Base-by-base conservation (phyloP, 2,113 vertebrate species). In the Nicator chloris region DNA sequence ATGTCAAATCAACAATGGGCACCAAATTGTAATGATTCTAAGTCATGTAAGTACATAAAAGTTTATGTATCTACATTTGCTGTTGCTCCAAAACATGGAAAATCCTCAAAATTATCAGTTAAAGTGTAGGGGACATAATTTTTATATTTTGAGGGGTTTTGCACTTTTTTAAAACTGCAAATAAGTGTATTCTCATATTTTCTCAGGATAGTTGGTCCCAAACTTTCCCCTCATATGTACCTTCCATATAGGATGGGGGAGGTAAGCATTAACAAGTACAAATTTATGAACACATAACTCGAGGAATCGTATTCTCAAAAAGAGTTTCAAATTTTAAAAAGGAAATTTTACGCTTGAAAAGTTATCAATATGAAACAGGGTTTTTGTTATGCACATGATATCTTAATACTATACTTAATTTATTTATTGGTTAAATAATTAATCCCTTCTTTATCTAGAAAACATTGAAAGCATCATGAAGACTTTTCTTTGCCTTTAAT, bases 301-400 rank as follows among this genome's bases (percentile, higher is more conserved):
- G 3, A 65, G 23, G 6, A 68, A 64, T 9, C 28, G 3, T 54
- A 40, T 70, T 51, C 8, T 71, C 18, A 70, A 66, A 82, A 86
- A 27, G 1, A 17, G 8, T 42, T 92, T 60, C 11, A 63, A 50
- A 78, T n/a, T 81, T 59, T 68, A 30, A n/a, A 45, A 39, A 53
- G 15, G 2, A 84, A 49, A 54, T 42, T 65, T 79, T 61, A 64
- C 37, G 2, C 19, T 77, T 19, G 15, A 23, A 39, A 65, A n/a
- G 1, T 6, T 45, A 9, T 45, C 30, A n/a, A 3, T 54, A 37
- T 35, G 9, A 39, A 54, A 56, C n/a, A 15, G 3, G 2, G 0
- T 2, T 39, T 79, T 61, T 30, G 6, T 37, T 39, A 27, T 65
- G 5, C 11, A 72, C 4, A 27, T 10, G 16, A 49, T 50, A 68